A percentile compares a stretch with the other conserved stretches of the same genome.
phyloP scores from a whole-genome alignment of 2,797 vertebrate species.

The Hemitrygon akajei region DNA sequence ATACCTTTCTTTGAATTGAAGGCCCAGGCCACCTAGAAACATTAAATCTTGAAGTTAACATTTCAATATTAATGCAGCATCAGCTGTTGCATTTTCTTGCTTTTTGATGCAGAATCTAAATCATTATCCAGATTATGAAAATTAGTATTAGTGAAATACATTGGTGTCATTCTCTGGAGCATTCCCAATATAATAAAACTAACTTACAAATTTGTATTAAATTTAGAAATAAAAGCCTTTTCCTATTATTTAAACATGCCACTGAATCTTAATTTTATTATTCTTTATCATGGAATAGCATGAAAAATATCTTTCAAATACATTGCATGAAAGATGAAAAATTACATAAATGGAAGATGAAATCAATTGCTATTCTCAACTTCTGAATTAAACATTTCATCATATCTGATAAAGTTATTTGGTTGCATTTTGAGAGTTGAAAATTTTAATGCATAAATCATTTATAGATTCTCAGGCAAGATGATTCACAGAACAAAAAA shows the following conservation, averaged over 20 bases:
- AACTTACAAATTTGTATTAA: neutral
- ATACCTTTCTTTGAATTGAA: neutral
- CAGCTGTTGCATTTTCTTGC: neutral
- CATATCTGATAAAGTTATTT: conserved; percentile 56
- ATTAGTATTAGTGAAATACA: neutral
- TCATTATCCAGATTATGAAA: neutral
- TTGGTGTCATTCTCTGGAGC: neutral
- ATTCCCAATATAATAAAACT: neutral
- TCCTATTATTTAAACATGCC: conserved; percentile 2
- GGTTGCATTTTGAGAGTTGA: conserved; percentile 46
- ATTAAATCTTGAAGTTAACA: neutral
- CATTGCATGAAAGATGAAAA: neutral
- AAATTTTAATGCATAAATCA: conserved; percentile 46
- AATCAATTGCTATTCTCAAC: neutral
- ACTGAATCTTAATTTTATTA: neutral
- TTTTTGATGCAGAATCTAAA: conserved; percentile 2
- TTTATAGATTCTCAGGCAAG: conserved; percentile 46
- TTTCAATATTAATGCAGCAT: neutral
- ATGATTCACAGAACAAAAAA: conserved; percentile 17
- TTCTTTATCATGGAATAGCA: neutral
- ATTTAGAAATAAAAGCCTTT: neutral
- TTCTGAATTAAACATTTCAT: conserved; percentile 43
- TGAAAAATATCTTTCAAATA: neutral
- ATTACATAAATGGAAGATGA: neutral
- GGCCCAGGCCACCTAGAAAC: neutral